Conservation (phyloP, 2,888 invertebrate genomes). For the Netelia melanura region DNA sequence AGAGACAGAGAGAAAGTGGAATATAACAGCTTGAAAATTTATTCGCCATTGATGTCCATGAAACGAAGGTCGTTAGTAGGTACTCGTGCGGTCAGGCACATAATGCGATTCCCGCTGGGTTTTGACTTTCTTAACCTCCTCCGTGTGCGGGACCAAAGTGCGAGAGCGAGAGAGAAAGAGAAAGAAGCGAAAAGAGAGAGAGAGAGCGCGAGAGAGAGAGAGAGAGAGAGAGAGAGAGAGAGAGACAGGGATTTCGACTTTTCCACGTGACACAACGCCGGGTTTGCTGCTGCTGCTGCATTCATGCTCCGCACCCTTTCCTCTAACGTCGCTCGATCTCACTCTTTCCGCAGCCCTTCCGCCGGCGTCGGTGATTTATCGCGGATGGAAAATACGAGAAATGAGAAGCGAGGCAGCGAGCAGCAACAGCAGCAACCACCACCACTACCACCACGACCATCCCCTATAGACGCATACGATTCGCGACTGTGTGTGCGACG, state of each 20-base stretch:
- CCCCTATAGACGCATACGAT: conserved; percentile 41
- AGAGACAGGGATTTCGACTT: conserved; percentile 70
- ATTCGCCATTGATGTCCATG: conserved; percentile 66
- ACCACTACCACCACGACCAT: conserved; percentile 20
- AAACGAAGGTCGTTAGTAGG: conserved; percentile 70
- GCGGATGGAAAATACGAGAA: conserved; percentile 84
- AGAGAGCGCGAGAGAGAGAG: conserved; percentile 13
- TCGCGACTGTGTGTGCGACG: conserved; percentile 39
- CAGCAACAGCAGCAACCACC: conserved; percentile 56
- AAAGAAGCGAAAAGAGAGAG: conserved; percentile 26
- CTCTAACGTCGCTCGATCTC: conserved; percentile 67
- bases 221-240: conserved; percentile 29
- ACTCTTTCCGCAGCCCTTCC: conserved; percentile 77
- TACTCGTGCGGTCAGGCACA: conserved; percentile 70
- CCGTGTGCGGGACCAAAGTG: conserved; percentile 57
- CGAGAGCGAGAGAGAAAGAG: conserved; percentile 15
- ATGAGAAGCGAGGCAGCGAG: conserved; percentile 80
- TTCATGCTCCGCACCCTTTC: conserved; percentile 66
- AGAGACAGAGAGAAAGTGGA: not conserved
- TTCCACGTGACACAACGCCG: conserved; percentile 77
- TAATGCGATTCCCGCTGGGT: conserved; percentile 69
- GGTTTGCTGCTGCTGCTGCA: conserved; percentile 59
- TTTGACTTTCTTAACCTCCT: conserved; percentile 74
- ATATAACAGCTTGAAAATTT: conserved; percentile 66
- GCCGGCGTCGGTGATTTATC: conserved; percentile 83